Base-by-base conservation (phyloP, 2,797 vertebrate species). In the Tolypeutes matacus region DNA sequence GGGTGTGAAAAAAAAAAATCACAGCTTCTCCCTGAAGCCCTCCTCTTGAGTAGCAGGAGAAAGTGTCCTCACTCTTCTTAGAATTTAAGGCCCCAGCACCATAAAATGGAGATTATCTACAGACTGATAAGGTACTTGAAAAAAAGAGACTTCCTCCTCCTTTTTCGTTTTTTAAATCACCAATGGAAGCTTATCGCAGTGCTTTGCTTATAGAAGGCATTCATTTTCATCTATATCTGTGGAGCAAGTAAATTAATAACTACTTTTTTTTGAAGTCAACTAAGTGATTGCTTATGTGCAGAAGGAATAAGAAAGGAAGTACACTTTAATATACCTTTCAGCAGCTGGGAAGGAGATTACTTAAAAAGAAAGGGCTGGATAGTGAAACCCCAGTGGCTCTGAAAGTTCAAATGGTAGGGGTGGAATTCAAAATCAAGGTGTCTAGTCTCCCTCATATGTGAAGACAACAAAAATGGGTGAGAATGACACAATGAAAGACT, bases 391-490 rank as follows among this genome's bases (percentile, higher is more conserved):
- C 46, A 36, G 21, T 42, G 64, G 92, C 31, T 84, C 23, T 46
- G 78, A 49, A 92, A 94, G 31, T 56, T 89, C 34, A 92, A 70
- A 88, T 29, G 21, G 23, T 13, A 78, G 21, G 7, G 7, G 25
- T 65, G 75, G 64, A n/a, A 23, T 13, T 91, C 58, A 36, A 93
- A 81, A 83, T 3, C 36, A 20, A 94, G 70, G n/a, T 31, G 0
- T 18, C 39, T 56, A 29, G 20, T 42, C 17, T 73, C 21, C 42
- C 6, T 21, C 27, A 17, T 85, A 82, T 34, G 93, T 75, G 27
- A 36, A 75, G 42, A 67, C 14, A 76, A 90, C 46, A 78, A 69
- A 95, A 93, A 67, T 72, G 83, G 23, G 46, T 82, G 49, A 95
- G 51, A 87, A 65, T 84, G 70, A 91, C 23, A 83, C 18, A 78